These are phyloP conservation scores for Listronotus oregonensis DNA, from an alignment of 1,140 invertebrate species.

Conservation along the genomic window DNA sequence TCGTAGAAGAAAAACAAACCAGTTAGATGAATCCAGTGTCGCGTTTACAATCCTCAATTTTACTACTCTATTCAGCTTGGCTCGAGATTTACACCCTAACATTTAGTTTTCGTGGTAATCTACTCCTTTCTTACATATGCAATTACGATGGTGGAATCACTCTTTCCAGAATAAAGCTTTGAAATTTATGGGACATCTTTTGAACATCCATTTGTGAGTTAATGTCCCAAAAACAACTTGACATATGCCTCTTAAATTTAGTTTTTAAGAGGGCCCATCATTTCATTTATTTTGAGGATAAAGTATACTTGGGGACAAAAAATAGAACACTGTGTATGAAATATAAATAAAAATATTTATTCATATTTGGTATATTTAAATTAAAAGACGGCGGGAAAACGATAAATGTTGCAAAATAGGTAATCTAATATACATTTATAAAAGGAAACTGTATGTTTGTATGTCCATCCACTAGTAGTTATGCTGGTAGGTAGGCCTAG, in stretches of 20 bases:
- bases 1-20: constrained; percentile 36
- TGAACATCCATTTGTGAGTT: constrained; percentile 5
- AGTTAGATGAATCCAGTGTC: constrained; percentile 30
- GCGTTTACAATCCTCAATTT: constrained; percentile 36
- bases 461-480: no score
- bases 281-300: no score
- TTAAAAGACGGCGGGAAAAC: no score
- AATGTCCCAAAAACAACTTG: constrained; percentile 21
- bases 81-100: constrained; percentile 23
- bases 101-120: constrained; percentile 35
- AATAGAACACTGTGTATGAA: no score
- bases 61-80: constrained; percentile 25
- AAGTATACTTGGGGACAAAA: no score
- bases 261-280: no score
- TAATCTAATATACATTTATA: no score
- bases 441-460: no score
- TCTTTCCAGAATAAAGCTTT: constrained; percentile 13
- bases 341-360: no score
- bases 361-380: no score
- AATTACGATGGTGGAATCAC: constrained; percentile 23
- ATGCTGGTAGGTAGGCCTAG: no score
- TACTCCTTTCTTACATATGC: constrained; percentile 28
- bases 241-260: neutral
- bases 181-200: constrained; percentile 15
- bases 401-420: no score